These are phyloP conservation scores for Platyrinchus mystaceus DNA, from an alignment of 2,797 vertebrate genomes.

Conservation along the genomic window DNA sequence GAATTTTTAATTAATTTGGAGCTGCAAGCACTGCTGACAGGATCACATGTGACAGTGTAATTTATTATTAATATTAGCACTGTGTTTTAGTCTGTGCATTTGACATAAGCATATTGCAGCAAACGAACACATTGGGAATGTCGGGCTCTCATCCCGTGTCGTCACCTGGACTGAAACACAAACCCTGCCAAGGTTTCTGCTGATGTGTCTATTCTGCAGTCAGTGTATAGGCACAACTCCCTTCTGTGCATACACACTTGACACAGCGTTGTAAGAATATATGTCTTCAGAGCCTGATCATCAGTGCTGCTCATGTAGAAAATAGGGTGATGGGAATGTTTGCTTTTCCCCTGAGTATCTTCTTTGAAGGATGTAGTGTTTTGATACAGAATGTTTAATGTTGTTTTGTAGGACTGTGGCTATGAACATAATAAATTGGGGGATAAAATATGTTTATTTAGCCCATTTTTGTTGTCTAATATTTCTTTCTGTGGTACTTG, in stretches of 20 bases:
- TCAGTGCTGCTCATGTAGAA: background rate
- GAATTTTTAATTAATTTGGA: background rate
- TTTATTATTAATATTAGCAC: background rate
- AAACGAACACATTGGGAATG: background rate
- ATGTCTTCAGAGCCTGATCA: background rate
- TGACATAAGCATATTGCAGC: background rate
- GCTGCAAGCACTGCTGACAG: background rate
- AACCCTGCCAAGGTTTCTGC: background rate
- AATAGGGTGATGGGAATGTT: background rate
- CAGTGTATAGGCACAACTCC: background rate
- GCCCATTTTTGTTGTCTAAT: background rate
- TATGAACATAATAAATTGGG: background rate
- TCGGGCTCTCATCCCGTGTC: background rate
- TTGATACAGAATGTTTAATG: background rate
- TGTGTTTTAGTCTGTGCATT: background rate
- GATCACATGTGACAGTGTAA: background rate
- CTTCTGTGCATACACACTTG: background rate
- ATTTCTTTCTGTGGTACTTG: background rate
- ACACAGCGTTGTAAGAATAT: background rate
- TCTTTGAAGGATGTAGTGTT: background rate
- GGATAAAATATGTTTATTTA: background rate
- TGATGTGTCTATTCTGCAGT: background rate
- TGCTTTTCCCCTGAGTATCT: background rate
- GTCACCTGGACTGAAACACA: background rate
- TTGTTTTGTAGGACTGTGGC: background rate